A percentile compares a stretch with the other conserved stretches of the same genome.
These are phyloP conservation scores for Stenopsyche tienmushanensis DNA, from an alignment of 1,140 invertebrate genomes.

Conservation along the genomic window DNA sequence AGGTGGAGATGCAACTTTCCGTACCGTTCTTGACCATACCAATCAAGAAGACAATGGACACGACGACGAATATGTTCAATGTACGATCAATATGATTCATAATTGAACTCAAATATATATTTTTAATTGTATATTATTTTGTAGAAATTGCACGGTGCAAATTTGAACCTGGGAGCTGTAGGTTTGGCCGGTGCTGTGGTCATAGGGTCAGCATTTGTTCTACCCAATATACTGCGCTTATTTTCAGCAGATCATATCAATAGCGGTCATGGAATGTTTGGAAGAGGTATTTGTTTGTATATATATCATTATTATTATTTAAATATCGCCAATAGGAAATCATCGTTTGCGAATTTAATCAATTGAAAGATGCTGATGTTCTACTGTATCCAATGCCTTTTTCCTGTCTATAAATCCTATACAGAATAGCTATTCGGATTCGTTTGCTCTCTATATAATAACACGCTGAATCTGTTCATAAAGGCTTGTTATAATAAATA, in stretches of 20 bases:
- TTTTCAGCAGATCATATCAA: slow-evolving; percentile 30
- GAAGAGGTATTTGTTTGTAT: slow-evolving; percentile 17
- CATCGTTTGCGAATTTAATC: slow-evolving; percentile 2
- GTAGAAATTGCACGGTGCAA: slow-evolving; percentile 50
- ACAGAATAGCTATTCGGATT: no score
- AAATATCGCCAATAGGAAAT: neutral
- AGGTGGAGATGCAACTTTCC: slow-evolving; percentile 52
- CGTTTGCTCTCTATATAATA: no score
- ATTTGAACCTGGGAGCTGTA: slow-evolving; percentile 48
- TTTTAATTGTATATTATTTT: slow-evolving; percentile 23
- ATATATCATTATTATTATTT: slow-evolving; percentile 12
- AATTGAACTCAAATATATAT: neutral
- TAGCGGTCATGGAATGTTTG: slow-evolving; percentile 25
- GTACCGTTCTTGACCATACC: slow-evolving; percentile 54
- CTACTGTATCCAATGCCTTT: no score
- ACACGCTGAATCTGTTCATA: no score
- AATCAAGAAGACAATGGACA: slow-evolving; percentile 47
- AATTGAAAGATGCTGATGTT: no score
- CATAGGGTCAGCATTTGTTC: slow-evolving; percentile 44
- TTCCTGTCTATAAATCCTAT: no score
- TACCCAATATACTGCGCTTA: slow-evolving; percentile 45
- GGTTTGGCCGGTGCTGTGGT: slow-evolving; percentile 47
- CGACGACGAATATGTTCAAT: slow-evolving; percentile 36
- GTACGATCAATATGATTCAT: slow-evolving; percentile 12
- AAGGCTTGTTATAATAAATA: no score